phyloP scores from a whole-genome alignment of 2,113 vertebrate species.

The Galemys pyrenaicus region DNA sequence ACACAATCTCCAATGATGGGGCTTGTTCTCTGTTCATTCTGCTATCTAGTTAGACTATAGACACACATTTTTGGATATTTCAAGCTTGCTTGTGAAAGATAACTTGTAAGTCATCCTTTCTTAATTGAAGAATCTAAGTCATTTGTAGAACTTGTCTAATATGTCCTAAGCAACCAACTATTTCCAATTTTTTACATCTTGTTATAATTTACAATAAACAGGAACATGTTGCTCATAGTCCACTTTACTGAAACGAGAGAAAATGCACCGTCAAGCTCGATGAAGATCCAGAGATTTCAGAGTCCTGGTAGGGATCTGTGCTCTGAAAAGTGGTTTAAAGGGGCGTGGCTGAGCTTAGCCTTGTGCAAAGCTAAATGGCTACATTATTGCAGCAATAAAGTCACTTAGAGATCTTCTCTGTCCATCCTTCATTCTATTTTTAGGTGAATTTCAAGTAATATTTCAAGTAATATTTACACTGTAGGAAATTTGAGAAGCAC shows the following conservation, averaged over 20 bases:
- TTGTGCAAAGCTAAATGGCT: not conserved
- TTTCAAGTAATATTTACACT: not conserved
- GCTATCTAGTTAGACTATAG: not conserved
- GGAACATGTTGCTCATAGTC: not conserved
- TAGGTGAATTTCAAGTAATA: not conserved
- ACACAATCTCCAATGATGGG: not conserved
- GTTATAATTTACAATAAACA: not conserved
- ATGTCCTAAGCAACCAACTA: not conserved
- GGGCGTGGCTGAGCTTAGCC: not conserved
- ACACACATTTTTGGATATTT: not conserved
- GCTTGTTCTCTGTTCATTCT: not conserved
- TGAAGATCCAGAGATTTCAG: not conserved
- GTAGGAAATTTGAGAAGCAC: not conserved
- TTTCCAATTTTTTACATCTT: slow-evolving; percentile 14
- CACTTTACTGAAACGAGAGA: not conserved
- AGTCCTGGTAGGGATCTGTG: not conserved
- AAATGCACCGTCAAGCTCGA: not conserved
- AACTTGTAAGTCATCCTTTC: not conserved
- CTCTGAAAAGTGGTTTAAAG: not conserved
- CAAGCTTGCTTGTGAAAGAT: not conserved
- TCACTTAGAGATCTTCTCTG: not conserved
- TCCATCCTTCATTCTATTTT: not conserved
- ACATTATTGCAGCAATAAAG: not conserved
- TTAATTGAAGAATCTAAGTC: not conserved
- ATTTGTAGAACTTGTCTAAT: not conserved